Evolutionary conservation across 2,888 invertebrate species (phyloP).

Genomic region (Limnephilus rhombicus): DNA sequence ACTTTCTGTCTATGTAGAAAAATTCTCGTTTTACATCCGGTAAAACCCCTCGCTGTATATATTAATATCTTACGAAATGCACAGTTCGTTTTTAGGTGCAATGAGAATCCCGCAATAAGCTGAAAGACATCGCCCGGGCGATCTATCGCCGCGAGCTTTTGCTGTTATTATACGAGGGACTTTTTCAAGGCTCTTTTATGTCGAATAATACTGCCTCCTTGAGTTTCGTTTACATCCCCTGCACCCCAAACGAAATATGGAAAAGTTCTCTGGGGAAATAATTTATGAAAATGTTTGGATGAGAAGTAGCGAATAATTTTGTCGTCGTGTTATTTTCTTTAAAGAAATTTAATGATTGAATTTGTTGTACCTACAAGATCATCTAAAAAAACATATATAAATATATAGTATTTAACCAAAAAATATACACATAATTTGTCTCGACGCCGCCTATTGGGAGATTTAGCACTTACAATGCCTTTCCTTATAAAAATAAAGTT

Average conservation of each 20-base stretch:
- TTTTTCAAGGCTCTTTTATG: not conserved
- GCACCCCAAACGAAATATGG: not conserved
- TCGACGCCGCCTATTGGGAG: no score
- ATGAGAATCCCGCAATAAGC: constrained; percentile 28
- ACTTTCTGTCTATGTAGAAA: not conserved
- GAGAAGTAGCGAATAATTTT: not conserved
- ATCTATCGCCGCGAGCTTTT: constrained; percentile 18
- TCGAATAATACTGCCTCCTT: not conserved
- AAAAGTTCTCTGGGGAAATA: not conserved
- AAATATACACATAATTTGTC: no score
- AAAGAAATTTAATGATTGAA: not conserved
- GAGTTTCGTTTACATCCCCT: not conserved
- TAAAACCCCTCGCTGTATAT: not conserved
- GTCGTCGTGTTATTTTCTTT: not conserved
- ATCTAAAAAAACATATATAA: no score
- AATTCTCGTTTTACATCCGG: not conserved
- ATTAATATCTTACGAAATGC: constrained; percentile 52
- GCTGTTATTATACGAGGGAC: not conserved
- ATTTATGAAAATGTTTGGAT: not conserved
- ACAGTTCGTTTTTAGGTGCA: constrained; percentile 48
- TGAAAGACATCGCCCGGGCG: constrained; percentile 17
- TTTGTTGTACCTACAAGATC: not conserved
- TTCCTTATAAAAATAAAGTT: no score
- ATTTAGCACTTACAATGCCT: no score
- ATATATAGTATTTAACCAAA: no score